These are phyloP conservation scores for Cuniculus paca DNA, from an alignment of 2,797 vertebrate species.

Conservation along the genomic window DNA sequence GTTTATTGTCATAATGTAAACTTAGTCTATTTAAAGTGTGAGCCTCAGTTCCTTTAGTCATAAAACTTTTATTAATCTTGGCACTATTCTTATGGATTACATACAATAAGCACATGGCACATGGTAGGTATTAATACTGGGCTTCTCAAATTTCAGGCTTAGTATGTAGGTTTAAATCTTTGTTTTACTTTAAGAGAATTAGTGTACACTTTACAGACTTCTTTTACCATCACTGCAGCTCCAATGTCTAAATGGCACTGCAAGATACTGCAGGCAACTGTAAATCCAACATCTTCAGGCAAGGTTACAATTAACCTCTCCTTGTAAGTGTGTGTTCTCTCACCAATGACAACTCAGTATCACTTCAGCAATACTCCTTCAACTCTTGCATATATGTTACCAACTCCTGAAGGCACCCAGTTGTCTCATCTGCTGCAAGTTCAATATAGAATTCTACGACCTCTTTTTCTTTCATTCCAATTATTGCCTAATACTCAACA, in stretches of 20 bases:
- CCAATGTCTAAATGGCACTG: neutral
- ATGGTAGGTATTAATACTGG: neutral
- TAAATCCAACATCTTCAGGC: neutral
- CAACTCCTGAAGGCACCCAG: neutral
- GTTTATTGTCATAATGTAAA: neutral
- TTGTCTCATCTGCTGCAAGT: neutral
- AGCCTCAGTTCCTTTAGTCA: neutral
- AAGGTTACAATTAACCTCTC: neutral
- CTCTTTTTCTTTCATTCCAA: neutral
- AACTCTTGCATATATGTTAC: neutral
- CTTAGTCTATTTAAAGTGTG: neutral
- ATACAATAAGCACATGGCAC: constrained; percentile 45
- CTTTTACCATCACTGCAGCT: neutral
- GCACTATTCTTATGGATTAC: neutral
- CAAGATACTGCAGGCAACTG: neutral
- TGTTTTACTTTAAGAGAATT: constrained; percentile 43
- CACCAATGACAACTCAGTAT: neutral
- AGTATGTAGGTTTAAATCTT: neutral
- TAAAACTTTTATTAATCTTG: neutral
- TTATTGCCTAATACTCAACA: neutral
- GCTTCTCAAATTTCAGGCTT: constrained; percentile 40
- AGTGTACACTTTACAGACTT: neutral
- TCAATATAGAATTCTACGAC: neutral
- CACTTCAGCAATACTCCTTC: neutral
- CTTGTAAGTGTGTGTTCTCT: neutral